These are phyloP conservation scores for Chelmon rostratus DNA, from an alignment of 2,797 vertebrate species.

Conservation along the genomic window DNA sequence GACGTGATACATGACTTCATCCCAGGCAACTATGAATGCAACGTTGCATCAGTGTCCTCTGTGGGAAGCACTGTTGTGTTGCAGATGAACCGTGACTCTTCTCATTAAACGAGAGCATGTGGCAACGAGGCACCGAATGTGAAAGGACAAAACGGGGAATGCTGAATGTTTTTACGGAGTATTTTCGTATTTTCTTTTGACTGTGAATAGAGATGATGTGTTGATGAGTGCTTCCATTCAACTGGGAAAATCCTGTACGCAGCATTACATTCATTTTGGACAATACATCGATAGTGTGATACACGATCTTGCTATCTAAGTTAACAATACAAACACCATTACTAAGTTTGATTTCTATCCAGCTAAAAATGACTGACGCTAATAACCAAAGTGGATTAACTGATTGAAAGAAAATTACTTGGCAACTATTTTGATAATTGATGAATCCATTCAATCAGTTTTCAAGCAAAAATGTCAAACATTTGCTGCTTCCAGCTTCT, in stretches of 20 bases:
- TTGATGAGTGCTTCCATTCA: not conserved
- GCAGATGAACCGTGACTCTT: slow-evolving; percentile 10
- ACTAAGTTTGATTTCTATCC: not conserved
- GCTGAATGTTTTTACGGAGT: not conserved
- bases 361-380: not conserved
- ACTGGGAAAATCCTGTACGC: not conserved
- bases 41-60: slow-evolving; percentile 76
- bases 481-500: too few species aligned
- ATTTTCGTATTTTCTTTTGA: not conserved
- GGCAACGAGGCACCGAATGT: not conserved
- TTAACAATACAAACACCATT: too few species aligned
- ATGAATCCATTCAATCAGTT: too few species aligned
- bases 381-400: too few species aligned
- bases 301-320: too few species aligned
- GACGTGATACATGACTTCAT: slow-evolving; percentile 63
- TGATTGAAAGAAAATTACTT: too few species aligned
- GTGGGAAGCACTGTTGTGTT: slow-evolving; percentile 43
- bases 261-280: not conserved
- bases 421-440: too few species aligned
- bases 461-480: too few species aligned
- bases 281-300: not conserved
- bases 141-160: not conserved
- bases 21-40: slow-evolving; percentile 68
- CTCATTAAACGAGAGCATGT: slow-evolving; percentile 28
- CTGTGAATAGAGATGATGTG: not conserved